Base-by-base conservation (phyloP, 2,888 invertebrate genomes). In the Gerosis bhagava region DNA sequence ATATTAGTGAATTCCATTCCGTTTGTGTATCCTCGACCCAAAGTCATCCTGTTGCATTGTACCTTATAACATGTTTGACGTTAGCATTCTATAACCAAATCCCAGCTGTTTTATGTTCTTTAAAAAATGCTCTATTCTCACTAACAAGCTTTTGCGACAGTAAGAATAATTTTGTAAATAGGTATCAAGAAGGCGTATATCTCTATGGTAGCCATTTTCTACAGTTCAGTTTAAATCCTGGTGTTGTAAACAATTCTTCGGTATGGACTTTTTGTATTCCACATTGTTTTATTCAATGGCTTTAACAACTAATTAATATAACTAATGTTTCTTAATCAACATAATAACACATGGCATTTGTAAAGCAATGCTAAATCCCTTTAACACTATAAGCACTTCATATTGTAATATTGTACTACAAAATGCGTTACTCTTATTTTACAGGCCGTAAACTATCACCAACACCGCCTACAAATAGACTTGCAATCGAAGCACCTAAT, bases 381-480 rank as follows among this genome's bases (percentile, higher is more conserved):
- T n/a, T 32, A 7, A 11, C n/a, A n/a, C n/a, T n/a, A n/a, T n/a
- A n/a, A n/a, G n/a, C n/a, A n/a, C n/a, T n/a, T n/a, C n/a, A n/a
- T n/a, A n/a, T n/a, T n/a, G n/a, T n/a, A n/a, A n/a, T n/a, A n/a
- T n/a, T n/a, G n/a, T n/a, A n/a, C n/a, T n/a, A n/a, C n/a, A n/a
- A n/a, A n/a, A n/a, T n/a, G n/a, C n/a, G n/a, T n/a, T n/a, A n/a
- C n/a, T n/a, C 51, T 60, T 58, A 54, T 51, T 59, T 63, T 68
- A 43, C 73, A 93, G 94, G 92, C 82, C 91, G 94, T 49, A 93
- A 93, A 68, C 77, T 93, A 46, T 94, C 94, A 61, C 93, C 93
- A 37, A 92, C 92, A 40, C 91, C 93, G 34, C 91, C 91, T 42
- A 89, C 91, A 61, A 92, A 91, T 56, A 87, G 92, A 69, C 87